Evolutionary conservation across 2,113 vertebrate genomes (phyloP), one percentile per base, ranked within the genome.

Genomic region (Burhinus oedicnemus): DNA sequence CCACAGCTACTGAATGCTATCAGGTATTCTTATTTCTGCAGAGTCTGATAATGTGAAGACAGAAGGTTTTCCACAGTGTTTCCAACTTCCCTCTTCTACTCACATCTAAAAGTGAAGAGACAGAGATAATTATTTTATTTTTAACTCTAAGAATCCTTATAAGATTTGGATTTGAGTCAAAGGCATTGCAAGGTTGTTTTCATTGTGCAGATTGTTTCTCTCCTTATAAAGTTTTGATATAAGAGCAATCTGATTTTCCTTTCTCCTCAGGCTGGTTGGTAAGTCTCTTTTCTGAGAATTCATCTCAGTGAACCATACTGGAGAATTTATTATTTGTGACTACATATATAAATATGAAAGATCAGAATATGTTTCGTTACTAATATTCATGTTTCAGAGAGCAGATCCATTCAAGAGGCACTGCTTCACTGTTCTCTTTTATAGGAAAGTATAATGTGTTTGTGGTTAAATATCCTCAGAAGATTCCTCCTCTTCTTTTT

Each of bases 381-480:
- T 85, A 87, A 82, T 75, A 86, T 79, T 92, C 23, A 15, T 68
- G 32, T 88, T 97, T 95, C 57, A 93, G 55, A 93, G 89, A 80
- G 29, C 22, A 57, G 81, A 80, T 68, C 83, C n/a, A 89, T 87
- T 96, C 83, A 58, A 92, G 66, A 91, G 71, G 54, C 93, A 51
- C 42, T 62, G 40, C 22, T 94, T 51, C 47, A 77, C 34, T 55
- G 34, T 65, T 88, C 66, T 38, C 68, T 85, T 51, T 83, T 81
- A 72, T 45, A 95, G 66, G 58, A 83, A 92, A 96, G 57, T 93
- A 51, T 86, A 95, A 95, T 82, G 52, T 90, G 57, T 88, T 96
- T 95, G 74, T 87, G 86, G 87, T 97, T 86, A 95, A 96, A 94
- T 80, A 74, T 62, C 26, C 32, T 86, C 70, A 75, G 62, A 95